These are phyloP conservation scores for Willowsia nigromaculata DNA, from an alignment of 2,888 invertebrate genomes.

Conservation along the genomic window DNA sequence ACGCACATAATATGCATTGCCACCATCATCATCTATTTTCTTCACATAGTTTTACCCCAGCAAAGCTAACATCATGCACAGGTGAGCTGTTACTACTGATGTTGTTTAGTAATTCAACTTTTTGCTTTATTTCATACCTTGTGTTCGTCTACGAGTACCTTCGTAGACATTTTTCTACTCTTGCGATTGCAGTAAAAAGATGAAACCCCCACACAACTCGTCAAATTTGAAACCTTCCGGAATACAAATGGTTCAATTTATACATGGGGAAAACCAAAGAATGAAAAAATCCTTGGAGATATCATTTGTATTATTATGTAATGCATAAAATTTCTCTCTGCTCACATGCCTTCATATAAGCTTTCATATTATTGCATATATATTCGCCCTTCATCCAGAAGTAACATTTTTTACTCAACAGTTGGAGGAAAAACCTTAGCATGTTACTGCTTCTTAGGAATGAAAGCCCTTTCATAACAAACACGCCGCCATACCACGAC, in stretches of 20 bases:
- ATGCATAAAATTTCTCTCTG: slow-evolving; percentile 48
- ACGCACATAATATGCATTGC: neutral
- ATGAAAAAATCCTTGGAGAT: slow-evolving; percentile 58
- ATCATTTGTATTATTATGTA: slow-evolving; percentile 54
- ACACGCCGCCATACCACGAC: neutral
- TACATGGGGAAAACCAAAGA: slow-evolving; percentile 23
- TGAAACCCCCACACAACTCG: slow-evolving; percentile 55
- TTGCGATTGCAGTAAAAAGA: slow-evolving; percentile 4
- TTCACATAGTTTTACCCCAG: neutral
- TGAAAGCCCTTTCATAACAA: slow-evolving; percentile 2
- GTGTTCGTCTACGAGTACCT: neutral
- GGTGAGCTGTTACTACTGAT: neutral
- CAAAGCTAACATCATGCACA: neutral
- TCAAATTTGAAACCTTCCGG: slow-evolving; percentile 59
- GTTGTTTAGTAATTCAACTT: neutral
- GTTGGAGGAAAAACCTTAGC: slow-evolving; percentile 30
- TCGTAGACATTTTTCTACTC: neutral
- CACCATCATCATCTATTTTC: neutral
- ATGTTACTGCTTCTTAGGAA: neutral
- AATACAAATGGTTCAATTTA: slow-evolving; percentile 70
- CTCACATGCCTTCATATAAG: neutral
- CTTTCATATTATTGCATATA: neutral
- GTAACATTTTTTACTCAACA: slow-evolving; percentile 49
- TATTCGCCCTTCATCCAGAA: neutral
- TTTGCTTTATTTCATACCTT: neutral